Percentiles rank a stretch among this genome's conserved stretches.
phyloP scores from a whole-genome alignment of 2,113 vertebrate species.

The Istiophorus platypterus region DNA sequence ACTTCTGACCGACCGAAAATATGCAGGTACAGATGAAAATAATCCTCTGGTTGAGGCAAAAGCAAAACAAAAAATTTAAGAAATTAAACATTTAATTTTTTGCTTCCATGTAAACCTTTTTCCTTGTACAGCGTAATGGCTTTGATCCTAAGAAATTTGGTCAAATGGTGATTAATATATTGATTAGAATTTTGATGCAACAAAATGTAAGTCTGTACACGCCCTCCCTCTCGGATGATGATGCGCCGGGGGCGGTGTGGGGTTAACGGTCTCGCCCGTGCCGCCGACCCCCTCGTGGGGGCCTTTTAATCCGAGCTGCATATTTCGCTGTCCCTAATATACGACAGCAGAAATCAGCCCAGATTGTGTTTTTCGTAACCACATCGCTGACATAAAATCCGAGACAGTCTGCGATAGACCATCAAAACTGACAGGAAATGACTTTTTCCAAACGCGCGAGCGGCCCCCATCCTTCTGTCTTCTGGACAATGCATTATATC shows the following conservation, averaged over 20 bases:
- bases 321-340: neutral
- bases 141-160: neutral
- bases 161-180: neutral
- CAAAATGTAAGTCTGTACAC: no score
- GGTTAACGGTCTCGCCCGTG: no score
- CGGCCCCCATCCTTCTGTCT: neutral
- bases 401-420: neutral
- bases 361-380: neutral
- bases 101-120: no score
- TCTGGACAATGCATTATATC: slow-evolving; percentile 47
- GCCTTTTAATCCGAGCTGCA: slow-evolving; percentile 13
- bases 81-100: no score
- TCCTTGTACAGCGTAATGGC: no score
- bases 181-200: neutral
- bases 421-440: slow-evolving; percentile 5
- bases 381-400: neutral
- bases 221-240: no score
- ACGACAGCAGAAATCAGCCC: neutral
- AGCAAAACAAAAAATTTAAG: no score
- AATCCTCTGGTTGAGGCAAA: no score
- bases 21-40: no score
- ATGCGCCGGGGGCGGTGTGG: no score
- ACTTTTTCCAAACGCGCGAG: slow-evolving; percentile 32
- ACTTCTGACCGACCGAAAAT: no score
- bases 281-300: no score